Conservation (phyloP, 2,888 invertebrate genomes). For the Dryocosmus kuriphilus region DNA sequence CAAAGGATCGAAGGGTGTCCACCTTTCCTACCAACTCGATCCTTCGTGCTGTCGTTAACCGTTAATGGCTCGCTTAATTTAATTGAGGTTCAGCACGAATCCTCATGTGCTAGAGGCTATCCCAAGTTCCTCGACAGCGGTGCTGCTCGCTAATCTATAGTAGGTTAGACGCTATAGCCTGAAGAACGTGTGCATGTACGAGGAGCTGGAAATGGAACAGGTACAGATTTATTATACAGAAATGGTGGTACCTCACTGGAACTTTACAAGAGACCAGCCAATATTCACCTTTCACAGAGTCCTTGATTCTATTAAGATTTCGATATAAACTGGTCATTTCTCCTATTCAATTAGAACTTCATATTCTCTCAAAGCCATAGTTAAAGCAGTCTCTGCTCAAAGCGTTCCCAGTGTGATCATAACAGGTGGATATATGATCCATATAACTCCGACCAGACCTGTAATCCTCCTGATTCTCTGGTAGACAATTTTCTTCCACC, state of each 20-base stretch:
- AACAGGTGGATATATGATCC: too few species aligned
- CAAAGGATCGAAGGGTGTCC: slow-evolving; percentile 35
- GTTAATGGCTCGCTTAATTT: slow-evolving; percentile 66
- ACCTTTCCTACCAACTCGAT: slow-evolving; percentile 49
- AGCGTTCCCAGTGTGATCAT: too few species aligned
- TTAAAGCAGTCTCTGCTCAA: too few species aligned
- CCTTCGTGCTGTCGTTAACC: slow-evolving; percentile 61
- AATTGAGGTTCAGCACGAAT: slow-evolving; percentile 62
- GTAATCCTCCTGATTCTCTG: too few species aligned
- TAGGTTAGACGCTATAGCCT: background rate
- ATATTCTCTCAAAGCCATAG: background rate
- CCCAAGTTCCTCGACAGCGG: background rate
- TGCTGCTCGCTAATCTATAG: slow-evolving; percentile 52
- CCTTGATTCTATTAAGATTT: slow-evolving; percentile 26
- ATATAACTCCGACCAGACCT: too few species aligned
- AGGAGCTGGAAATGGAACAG: slow-evolving; percentile 5
- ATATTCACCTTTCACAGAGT: background rate
- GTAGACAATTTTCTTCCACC: too few species aligned
- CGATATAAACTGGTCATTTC: background rate
- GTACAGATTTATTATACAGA: background rate
- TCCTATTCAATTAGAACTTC: slow-evolving; percentile 14
- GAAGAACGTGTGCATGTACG: slow-evolving; percentile 46
- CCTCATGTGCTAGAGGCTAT: slow-evolving; percentile 49
- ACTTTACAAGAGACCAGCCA: background rate
- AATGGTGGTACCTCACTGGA: background rate